Percentiles rank a stretch among this genome's conserved stretches.
Conservation (phyloP, 1,140 invertebrate genomes). For the Bombyx mandarina region DNA sequence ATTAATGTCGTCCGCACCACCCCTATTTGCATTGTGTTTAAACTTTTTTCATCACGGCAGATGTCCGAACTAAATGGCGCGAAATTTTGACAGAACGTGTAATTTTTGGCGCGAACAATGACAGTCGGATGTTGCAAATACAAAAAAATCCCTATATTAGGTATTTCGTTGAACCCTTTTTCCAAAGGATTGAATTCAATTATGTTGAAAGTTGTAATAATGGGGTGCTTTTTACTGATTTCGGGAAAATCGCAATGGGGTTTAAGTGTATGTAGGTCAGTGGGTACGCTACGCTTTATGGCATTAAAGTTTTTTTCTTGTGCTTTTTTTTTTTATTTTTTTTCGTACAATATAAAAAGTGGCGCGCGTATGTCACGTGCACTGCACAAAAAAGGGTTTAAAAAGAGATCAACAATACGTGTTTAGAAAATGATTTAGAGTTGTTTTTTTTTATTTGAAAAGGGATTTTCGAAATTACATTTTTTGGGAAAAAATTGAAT, state of each 20-base stretch:
- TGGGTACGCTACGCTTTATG: slow-evolving; percentile 25
- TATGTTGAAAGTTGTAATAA: slow-evolving; percentile 54
- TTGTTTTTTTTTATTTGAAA: slow-evolving; percentile 25
- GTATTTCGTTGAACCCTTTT: slow-evolving; percentile 61
- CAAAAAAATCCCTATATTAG: slow-evolving; percentile 52
- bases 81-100: slow-evolving; percentile 66
- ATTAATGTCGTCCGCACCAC: slow-evolving; percentile 56
- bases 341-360: slow-evolving; percentile 37
- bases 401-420: slow-evolving; percentile 42
- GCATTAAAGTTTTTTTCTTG: background rate
- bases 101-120: slow-evolving; percentile 59
- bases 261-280: slow-evolving; percentile 58
- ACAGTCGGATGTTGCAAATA: slow-evolving; percentile 32
- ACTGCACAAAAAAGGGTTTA: slow-evolving; percentile 58
- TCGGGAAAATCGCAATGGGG: slow-evolving; percentile 43
- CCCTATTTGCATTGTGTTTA: slow-evolving; percentile 68
- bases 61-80: slow-evolving; percentile 64
- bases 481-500: slow-evolving; percentile 32
- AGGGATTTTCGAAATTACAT: slow-evolving; percentile 38
- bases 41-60: slow-evolving; percentile 54
- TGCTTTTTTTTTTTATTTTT: slow-evolving; percentile 26
- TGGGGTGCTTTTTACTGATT: slow-evolving; percentile 55
- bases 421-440: slow-evolving; percentile 63
- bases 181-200: slow-evolving; percentile 68
- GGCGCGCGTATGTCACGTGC: slow-evolving; percentile 59